A percentile compares a stretch with the other conserved stretches of the same genome.
Evolutionary conservation across 2,888 invertebrate species (phyloP).

Genomic region (Sinhomidia bicolor): DNA sequence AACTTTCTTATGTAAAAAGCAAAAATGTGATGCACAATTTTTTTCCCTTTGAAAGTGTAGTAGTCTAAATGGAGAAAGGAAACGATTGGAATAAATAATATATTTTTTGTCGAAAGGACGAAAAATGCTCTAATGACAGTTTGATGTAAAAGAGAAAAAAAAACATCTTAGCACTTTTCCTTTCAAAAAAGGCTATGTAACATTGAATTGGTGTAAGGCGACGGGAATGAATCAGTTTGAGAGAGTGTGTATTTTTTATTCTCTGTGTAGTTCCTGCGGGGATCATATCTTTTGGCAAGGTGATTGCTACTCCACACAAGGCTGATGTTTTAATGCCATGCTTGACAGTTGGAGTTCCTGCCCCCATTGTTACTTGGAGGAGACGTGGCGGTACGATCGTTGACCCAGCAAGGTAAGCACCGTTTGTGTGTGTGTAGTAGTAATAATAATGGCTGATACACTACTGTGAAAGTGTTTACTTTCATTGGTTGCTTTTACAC

Average conservation of each 20-base stretch:
- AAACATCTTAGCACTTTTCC: neutral
- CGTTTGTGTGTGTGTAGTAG: neutral
- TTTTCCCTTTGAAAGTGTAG: slow-evolving; percentile 37
- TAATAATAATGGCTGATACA: neutral
- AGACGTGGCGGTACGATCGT: slow-evolving; percentile 68
- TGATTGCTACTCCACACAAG: slow-evolving; percentile 86
- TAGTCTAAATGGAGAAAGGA: slow-evolving; percentile 54
- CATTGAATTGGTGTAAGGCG: neutral
- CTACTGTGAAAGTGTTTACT: slow-evolving; percentile 16
- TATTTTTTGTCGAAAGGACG: slow-evolving; percentile 52
- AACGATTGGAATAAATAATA: slow-evolving; percentile 63
- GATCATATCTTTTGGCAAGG: slow-evolving; percentile 88
- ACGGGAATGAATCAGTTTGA: neutral
- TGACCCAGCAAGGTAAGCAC: slow-evolving; percentile 74
- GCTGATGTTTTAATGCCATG: slow-evolving; percentile 86
- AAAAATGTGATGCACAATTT: slow-evolving; percentile 21
- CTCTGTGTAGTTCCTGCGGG: slow-evolving; percentile 84
- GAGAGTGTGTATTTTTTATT: slow-evolving; percentile 38
- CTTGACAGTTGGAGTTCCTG: slow-evolving; percentile 86
- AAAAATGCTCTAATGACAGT: slow-evolving; percentile 61
- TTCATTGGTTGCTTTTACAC: slow-evolving; percentile 2
- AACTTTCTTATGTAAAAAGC: neutral
- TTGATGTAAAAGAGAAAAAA: slow-evolving; percentile 54
- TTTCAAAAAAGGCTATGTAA: neutral
- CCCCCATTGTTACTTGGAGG: slow-evolving; percentile 81